Evolutionary conservation across 2,113 vertebrate species (phyloP).

Genomic region (Thamnophis sirtalis): DNA sequence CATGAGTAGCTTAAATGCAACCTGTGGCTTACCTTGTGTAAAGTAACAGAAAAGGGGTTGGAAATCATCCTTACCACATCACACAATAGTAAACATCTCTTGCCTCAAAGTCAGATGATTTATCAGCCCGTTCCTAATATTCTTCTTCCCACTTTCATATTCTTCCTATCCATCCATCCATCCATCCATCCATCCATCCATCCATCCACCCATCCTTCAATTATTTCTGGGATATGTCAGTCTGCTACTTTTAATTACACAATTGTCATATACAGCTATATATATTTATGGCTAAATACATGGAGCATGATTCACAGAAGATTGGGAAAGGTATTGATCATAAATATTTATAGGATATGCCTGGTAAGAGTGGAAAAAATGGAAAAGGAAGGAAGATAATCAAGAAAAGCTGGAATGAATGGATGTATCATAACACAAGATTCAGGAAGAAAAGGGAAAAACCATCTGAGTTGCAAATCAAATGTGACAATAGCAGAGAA

Average conservation of each 20-base stretch:
- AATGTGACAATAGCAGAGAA: not conserved
- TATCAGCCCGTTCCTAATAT: not conserved
- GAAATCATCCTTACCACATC: not conserved
- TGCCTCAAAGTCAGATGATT: not conserved
- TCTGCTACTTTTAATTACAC: not conserved
- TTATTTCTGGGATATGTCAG: not conserved
- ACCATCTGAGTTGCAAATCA: not conserved
- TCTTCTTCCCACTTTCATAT: not conserved
- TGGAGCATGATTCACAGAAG: not conserved
- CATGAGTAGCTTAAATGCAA: not conserved
- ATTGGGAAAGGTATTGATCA: not conserved
- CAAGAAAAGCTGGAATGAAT: not conserved
- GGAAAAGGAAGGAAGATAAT: not conserved
- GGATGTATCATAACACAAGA: not conserved
- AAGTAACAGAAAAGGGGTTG: not conserved
- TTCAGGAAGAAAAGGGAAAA: not conserved
- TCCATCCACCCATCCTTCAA: not conserved
- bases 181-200: not conserved
- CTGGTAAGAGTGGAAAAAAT: not conserved
- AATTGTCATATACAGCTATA: no score
- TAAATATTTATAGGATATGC: not conserved
- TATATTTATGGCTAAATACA: not conserved
- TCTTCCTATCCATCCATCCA: not conserved
- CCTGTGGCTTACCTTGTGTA: not conserved
- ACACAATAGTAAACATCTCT: not conserved